Base-by-base conservation (phyloP, 2,113 vertebrate genomes). In the Siniperca chuatsi region DNA sequence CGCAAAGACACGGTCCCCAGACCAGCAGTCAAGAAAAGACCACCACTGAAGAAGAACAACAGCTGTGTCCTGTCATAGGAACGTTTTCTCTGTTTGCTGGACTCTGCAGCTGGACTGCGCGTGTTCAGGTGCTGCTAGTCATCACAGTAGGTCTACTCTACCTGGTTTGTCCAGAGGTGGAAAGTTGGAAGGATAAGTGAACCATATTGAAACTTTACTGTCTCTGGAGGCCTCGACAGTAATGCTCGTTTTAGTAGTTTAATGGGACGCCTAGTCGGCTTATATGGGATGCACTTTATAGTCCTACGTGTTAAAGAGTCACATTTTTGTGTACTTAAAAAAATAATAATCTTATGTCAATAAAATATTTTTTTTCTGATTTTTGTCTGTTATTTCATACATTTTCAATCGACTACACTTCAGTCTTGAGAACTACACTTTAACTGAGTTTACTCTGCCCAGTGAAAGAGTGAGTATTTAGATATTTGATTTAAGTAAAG, bases 61-160 rank as follows among this genome's bases (percentile, higher is more conserved):
- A 94, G 89, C 86, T 96, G 96, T 44, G 67, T 89, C 16, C 42
- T 95, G 67, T 95, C 94, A 18, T 95, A 92, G 46, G 33, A 33
- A 9, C 57, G 3, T 2, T 4, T 42, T 2, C 3, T n/a, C 4
- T 11, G 48, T 2, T 0, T 20, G n/a, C 15, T 4, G 21, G 57
- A 67, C 52, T 65, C 48, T 80, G 84, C 84, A 85, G 81, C 87
- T 75, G 82, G 87, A 78, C 89, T 85, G 79, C 78, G 1, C 23
- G 5, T 11, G 60, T 9, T 42, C 44, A 81, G 25, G 29, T 80
- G 50, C 15, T 81, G 61, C 70, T 65, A 52, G 62, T 29, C 61
- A 25, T 54, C 75, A 78, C 48, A 42, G 35, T 8, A 52, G 50
- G 29, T 4, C 48, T 52, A n/a, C 25, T 75, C 6, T 4, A 54